A percentile compares a stretch with the other conserved stretches of the same genome.
phyloP scores from a whole-genome alignment of 1,140 invertebrate species.

The Sycobia sp. region DNA sequence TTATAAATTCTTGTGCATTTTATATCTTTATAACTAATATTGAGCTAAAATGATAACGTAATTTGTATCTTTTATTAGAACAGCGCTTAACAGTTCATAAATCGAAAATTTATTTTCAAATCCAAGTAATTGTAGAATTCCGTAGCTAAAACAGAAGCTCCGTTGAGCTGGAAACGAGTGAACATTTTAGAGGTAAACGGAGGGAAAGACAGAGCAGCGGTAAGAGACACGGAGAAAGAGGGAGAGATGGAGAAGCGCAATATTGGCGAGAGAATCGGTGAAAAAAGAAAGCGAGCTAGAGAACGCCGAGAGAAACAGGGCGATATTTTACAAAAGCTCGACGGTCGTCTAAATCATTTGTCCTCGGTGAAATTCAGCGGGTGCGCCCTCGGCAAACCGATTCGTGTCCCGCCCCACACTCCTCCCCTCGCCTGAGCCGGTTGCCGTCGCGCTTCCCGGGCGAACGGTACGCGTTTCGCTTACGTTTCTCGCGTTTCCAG shows the following conservation, averaged over 20 bases:
- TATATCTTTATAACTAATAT: too few relatives aligned
- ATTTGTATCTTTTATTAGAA: neutral
- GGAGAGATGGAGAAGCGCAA: too few relatives aligned
- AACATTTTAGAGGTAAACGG: neutral
- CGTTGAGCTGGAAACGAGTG: neutral
- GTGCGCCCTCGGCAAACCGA: neutral
- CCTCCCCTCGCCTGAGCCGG: neutral
- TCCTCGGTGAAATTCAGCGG: conserved; percentile 1
- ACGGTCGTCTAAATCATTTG: conserved; percentile 15
- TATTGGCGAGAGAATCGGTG: too few relatives aligned
- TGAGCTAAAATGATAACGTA: neutral
- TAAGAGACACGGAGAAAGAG: neutral
- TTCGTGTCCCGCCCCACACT: neutral
- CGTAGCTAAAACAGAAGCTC: too few relatives aligned
- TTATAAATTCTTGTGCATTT: too few relatives aligned
- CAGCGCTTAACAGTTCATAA: too few relatives aligned
- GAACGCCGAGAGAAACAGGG: neutral
- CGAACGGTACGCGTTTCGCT: conserved; percentile 1
- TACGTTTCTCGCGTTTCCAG: neutral
- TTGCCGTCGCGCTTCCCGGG: neutral
- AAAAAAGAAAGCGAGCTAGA: too few relatives aligned
- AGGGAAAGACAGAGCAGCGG: neutral
- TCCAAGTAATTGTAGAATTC: neutral
- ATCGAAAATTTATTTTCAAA: neutral
- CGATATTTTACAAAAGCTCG: neutral